A percentile compares a stretch with the other conserved stretches of the same genome.
phyloP scores from a whole-genome alignment of 2,888 invertebrate species.

The Dynastes hyllus region DNA sequence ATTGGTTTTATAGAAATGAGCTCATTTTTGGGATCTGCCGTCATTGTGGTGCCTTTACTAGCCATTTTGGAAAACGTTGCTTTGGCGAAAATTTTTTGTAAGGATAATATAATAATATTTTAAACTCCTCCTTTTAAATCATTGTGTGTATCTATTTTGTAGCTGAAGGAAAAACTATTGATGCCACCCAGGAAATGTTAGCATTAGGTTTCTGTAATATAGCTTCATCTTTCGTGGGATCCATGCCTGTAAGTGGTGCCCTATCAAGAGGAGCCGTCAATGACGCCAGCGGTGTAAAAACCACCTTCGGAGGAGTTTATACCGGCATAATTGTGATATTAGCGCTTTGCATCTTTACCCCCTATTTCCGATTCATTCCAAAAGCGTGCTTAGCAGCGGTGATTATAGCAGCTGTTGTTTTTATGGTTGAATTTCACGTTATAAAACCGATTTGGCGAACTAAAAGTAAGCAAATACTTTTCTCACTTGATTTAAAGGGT shows the following conservation, averaged over 20 bases:
- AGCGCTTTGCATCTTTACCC: slow-evolving; percentile 77
- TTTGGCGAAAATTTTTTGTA: slow-evolving; percentile 80
- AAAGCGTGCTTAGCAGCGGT: slow-evolving; percentile 81
- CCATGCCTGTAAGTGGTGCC: slow-evolving; percentile 80
- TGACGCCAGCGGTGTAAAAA: slow-evolving; percentile 81
- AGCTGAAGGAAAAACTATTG: slow-evolving; percentile 77
- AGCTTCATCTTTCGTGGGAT: slow-evolving; percentile 79
- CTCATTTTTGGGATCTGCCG: slow-evolving; percentile 77
- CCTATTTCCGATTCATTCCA: slow-evolving; percentile 78
- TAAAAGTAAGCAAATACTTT: slow-evolving; percentile 72
- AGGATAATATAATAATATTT: slow-evolving; percentile 54
- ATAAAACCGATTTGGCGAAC: slow-evolving; percentile 79
- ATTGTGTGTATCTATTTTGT: slow-evolving; percentile 55
- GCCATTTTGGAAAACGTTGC: slow-evolving; percentile 82
- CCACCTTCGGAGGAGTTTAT: slow-evolving; percentile 79
- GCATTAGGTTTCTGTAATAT: slow-evolving; percentile 80
- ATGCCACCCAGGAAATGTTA: slow-evolving; percentile 82
- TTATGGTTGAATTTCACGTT: slow-evolving; percentile 79
- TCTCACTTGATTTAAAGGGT: neutral
- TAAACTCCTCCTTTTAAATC: neutral
- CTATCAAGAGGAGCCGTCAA: slow-evolving; percentile 81
- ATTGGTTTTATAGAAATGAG: slow-evolving; percentile 75
- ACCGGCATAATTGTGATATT: slow-evolving; percentile 75
- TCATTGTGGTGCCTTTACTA: slow-evolving; percentile 79
- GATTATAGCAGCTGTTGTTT: slow-evolving; percentile 82